Percentiles rank a stretch among this genome's conserved stretches.
Conservation (phyloP, 1,140 invertebrate genomes). For the Drosophila ficusphila region DNA sequence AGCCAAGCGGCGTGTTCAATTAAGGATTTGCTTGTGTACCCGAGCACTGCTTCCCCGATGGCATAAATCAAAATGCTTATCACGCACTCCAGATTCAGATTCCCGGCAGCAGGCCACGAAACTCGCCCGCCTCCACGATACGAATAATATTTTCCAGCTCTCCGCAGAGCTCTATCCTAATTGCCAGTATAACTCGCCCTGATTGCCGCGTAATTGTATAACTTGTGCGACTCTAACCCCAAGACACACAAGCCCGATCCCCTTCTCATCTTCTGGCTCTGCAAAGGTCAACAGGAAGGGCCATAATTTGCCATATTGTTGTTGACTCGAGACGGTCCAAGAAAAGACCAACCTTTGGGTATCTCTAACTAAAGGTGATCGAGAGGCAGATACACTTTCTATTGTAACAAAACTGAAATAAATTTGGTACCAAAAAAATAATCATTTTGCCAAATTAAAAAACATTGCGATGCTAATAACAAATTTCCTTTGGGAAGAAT, state of each 20-base stretch:
- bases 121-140: conserved; percentile 34
- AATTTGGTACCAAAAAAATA: background rate
- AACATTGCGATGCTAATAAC: no score
- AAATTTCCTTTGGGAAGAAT: no score
- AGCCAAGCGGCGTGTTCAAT: conserved; percentile 65
- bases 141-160: conserved; percentile 7
- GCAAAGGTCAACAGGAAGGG: conserved; percentile 73
- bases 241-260: conserved; percentile 5
- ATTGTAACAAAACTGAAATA: no score
- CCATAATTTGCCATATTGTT: conserved; percentile 79
- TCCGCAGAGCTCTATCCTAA: conserved; percentile 29
- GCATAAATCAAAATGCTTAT: conserved; percentile 82
- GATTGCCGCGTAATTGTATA: conserved; percentile 76
- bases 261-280: conserved; percentile 4
- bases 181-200: conserved; percentile 42
- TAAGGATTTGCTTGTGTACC: conserved; percentile 69
- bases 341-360: conserved; percentile 9
- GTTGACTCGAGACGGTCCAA: conserved; percentile 44
- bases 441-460: no score
- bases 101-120: conserved; percentile 1
- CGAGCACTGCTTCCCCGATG: conserved; percentile 50
- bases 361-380: background rate
- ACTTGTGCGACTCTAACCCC: conserved; percentile 57
- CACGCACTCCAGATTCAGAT: conserved; percentile 34
- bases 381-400: conserved; percentile 2